Conservation (phyloP, 2,888 invertebrate genomes). For the Cosmia pyralina region DNA sequence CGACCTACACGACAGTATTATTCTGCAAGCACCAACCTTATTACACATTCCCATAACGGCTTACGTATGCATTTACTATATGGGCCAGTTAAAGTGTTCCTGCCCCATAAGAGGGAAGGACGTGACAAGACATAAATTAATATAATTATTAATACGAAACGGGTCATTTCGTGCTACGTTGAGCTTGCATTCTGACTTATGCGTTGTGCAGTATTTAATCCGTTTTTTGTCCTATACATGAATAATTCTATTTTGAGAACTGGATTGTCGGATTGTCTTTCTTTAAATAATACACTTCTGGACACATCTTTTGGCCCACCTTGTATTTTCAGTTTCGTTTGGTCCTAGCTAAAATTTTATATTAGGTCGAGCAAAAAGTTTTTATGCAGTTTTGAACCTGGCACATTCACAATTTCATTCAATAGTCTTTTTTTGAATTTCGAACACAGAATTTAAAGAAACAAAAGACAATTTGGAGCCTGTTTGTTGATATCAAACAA, state of each 20-base stretch:
- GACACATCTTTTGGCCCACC: no score
- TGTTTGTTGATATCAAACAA: no score
- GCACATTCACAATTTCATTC: no score
- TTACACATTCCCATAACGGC: constrained; percentile 33
- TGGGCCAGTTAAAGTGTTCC: constrained; percentile 33
- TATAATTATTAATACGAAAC: constrained; percentile 44
- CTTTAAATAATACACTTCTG: background rate
- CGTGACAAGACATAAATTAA: constrained; percentile 57
- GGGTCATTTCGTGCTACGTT: constrained; percentile 47
- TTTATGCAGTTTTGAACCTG: no score
- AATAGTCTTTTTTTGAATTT: no score
- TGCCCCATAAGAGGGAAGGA: constrained; percentile 14
- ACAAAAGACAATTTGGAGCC: no score
- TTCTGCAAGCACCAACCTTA: constrained; percentile 20
- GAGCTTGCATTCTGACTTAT: constrained; percentile 45
- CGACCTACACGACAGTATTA: background rate
- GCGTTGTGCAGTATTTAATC: constrained; percentile 29
- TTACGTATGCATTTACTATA: constrained; percentile 42
- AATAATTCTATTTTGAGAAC: background rate
- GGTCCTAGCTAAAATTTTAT: no score
- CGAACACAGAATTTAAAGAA: no score
- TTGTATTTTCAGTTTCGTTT: no score
- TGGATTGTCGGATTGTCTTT: background rate
- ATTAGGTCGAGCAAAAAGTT: no score
- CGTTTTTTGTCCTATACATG: constrained; percentile 17